These are phyloP conservation scores for Agonopterix arenella DNA, from an alignment of 2,888 invertebrate species.

Conservation along the genomic window DNA sequence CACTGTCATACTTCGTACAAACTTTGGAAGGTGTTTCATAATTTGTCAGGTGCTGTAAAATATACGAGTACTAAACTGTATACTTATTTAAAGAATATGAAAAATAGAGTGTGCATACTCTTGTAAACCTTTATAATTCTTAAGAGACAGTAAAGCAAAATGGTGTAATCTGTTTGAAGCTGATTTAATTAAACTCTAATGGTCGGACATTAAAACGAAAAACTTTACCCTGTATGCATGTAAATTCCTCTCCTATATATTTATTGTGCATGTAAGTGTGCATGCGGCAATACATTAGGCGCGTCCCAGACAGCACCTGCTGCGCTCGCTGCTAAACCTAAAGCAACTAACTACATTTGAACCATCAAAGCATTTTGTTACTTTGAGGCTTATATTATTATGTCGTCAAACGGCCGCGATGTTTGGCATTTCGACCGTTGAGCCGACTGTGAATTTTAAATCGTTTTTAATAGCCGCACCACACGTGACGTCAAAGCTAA, in stretches of 20 bases:
- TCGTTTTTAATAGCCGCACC: conserved; percentile 62
- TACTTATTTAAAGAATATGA: too few species aligned
- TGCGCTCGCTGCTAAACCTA: conserved; percentile 8
- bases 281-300: conserved; percentile 1
- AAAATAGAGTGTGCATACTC: too few species aligned
- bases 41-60: conserved; percentile 1
- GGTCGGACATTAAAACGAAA: too few species aligned
- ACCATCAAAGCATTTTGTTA: conserved; percentile 55
- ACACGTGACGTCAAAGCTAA: conserved; percentile 42
- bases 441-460: conserved; percentile 74
- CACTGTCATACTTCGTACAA: conserved; percentile 5
- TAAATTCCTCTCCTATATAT: background rate
- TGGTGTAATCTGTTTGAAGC: too few species aligned
- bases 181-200: too few species aligned
- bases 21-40: conserved; percentile 2
- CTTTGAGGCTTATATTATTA: conserved; percentile 54
- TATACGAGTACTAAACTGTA: background rate
- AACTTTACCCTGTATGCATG: too few species aligned
- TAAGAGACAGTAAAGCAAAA: too few species aligned
- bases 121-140: too few species aligned
- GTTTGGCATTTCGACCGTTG: conserved; percentile 44
- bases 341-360: conserved; percentile 34
- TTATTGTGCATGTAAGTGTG: background rate
- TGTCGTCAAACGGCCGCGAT: conserved; percentile 58
- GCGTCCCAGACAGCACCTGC: conserved; percentile 11